Evolutionary conservation across 2,113 vertebrate species (phyloP), one percentile per base, ranked within the genome.

Genomic region (Platysternon megacephalum): DNA sequence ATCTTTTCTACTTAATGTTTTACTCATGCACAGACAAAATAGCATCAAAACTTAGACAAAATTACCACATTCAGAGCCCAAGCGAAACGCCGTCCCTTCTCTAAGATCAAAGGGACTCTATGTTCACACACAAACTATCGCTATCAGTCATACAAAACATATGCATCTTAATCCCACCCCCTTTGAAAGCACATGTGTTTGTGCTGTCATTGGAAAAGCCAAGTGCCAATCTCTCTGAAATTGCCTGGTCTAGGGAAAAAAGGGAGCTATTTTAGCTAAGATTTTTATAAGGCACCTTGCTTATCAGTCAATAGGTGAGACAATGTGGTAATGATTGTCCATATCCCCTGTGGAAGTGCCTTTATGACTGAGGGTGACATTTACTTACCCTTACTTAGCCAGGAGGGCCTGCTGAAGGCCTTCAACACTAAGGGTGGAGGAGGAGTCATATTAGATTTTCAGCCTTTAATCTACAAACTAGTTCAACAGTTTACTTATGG

Each of bases 261-360:
- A 76, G 0, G 1, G 61, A 68, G 39, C 79, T 49, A 3, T 35
- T 29, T 82, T 1, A 0, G 39, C 65, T 7, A 86, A 80, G 79
- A 24, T 26, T 6, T 74, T 72, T 84, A 46, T 58, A 17, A 74
- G 83, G 1, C 2, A 52, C 6, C 72, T 79, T 42, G 3, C 8
- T 79, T 79, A 46, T 42, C 11, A 84, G 19, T 2, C 32, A 56
- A 81, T 52, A 52, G 52, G 19, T 52, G 80, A 79, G 84, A 8
- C 1, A 79, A 44, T 17, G 4, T 5, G 5, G 49, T 3, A 74
- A 42, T 24, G 19, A 74, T 24, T 42, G 39, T 74, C 39, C 39
- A 74, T 42, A 74, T 39, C 72, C 11, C 68, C 72, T 68, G 14
- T n/a, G 79, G 21, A 93, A 42, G 14, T 53, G 4, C 29, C 2